Base-by-base conservation (phyloP, 2,888 invertebrate genomes). In the Callyntrura sp. region DNA sequence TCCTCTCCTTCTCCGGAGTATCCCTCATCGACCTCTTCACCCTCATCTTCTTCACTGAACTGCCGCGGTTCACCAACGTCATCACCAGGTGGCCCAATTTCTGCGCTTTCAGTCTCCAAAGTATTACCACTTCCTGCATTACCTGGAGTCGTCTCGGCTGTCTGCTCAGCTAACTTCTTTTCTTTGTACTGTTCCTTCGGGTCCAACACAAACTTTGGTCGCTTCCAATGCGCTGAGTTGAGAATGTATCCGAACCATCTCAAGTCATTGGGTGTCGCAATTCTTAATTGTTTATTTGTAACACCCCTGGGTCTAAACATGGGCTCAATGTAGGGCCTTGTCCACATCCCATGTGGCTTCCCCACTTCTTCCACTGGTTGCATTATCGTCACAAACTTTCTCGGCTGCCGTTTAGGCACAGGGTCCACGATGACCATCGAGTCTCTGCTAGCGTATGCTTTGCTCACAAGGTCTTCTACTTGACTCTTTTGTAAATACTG, bases 221-320 rank as follows among this genome's bases (percentile, higher is more conserved):
- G 62, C 57, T 90, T 81, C 28, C 23, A 55, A 70, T 92, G 90
- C 0, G 93, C 91, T 5, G 51, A 60, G 0, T 57, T 60, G 2
- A 93, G 23, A 20, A 93, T 90, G 55, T 93, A 90, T 0, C 92
- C 91, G 68, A 93, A 93, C 92, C 92, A 93, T 35, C 93, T 51
- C 11, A 93, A 78, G 73, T 92, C 92, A 25, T 91, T 90, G 11
- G 90, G 90, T 9, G 85, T 85, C 0, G 93, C 87, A 17, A 91
- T 48, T 17, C 76, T 57, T 23, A 93, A 73, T 28, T 92, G 83
- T 57, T 93, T 92, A 60, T 90, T 92, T 6, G 91, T 90, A 4
- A 91, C 51, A 28, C 48, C 20, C 14, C 79, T 25, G 12, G 92
- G 92, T 86, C 93, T 84, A 73, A 92, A 92, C 43, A 91, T 83